These are phyloP conservation scores for Symphodus melops DNA, from an alignment of 2,113 vertebrate genomes.

Conservation along the genomic window DNA sequence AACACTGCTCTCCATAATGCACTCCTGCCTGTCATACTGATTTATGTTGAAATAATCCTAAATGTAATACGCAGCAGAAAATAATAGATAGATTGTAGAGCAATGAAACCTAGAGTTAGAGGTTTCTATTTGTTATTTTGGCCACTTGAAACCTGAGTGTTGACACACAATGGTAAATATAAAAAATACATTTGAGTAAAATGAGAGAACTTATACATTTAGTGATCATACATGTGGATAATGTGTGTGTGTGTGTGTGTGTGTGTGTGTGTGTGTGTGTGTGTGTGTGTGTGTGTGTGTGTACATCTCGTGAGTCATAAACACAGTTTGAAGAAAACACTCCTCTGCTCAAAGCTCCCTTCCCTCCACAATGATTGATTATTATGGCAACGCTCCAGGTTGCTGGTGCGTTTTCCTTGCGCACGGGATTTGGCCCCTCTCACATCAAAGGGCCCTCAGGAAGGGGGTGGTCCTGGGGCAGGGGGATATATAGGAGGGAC, in stretches of 20 bases:
- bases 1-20: conserved; percentile 45
- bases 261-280: no score
- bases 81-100: not conserved
- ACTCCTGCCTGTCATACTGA: conserved; percentile 14
- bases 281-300: not conserved
- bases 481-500: conserved; percentile 75
- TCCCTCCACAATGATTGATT: conserved; percentile 81
- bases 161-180: not conserved
- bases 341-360: conserved; percentile 47
- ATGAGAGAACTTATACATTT: not conserved
- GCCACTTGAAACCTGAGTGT: not conserved
- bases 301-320: conserved; percentile 28
- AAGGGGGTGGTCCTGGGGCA: conserved; percentile 80
- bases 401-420: conserved; percentile 79
- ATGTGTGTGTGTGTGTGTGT: no score
- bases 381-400: conserved; percentile 77
- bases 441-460: conserved; percentile 79
- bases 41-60: not conserved
- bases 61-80: not conserved
- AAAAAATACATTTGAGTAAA: not conserved
- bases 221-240: not conserved
- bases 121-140: not conserved
- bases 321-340: conserved; percentile 23
- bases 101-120: not conserved
- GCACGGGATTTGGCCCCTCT: conserved; percentile 78